Percentiles rank a stretch among this genome's conserved stretches.
phyloP scores from a whole-genome alignment of 2,113 vertebrate genomes.

The Rhadina sibilatrix region DNA sequence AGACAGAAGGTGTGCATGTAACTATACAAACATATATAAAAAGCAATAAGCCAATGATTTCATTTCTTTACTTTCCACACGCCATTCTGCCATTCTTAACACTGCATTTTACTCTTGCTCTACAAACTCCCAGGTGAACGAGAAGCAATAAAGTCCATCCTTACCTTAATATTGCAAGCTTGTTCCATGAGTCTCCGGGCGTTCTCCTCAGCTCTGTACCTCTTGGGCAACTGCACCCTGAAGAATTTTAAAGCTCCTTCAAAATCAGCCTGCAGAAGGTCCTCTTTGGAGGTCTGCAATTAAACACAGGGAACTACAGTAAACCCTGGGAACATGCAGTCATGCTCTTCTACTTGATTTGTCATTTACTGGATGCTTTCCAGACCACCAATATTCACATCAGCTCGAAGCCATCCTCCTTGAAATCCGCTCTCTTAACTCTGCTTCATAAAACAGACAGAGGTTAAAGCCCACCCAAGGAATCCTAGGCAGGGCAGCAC shows the following conservation, averaged over 20 bases:
- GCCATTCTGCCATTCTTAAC: not conserved
- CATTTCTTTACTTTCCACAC: not conserved
- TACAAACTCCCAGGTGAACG: not conserved
- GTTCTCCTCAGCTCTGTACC: slow-evolving; percentile 96
- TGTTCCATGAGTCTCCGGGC: slow-evolving; percentile 96
- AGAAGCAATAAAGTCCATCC: not conserved
- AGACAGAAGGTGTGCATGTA: not conserved
- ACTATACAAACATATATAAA: not conserved
- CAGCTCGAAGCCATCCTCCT: not conserved
- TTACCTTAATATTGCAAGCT: slow-evolving; percentile 98
- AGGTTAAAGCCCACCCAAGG: not conserved
- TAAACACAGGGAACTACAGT: slow-evolving; percentile 26
- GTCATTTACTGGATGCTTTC: not conserved
- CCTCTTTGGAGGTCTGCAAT: slow-evolving; percentile 95
- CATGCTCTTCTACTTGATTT: not conserved
- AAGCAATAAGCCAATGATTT: not conserved
- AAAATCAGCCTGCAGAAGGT: slow-evolving; percentile 96
- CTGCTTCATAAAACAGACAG: not conserved
- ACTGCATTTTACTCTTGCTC: not conserved
- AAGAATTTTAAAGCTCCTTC: slow-evolving; percentile 99
- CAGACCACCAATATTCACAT: not conserved
- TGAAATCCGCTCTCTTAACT: not conserved
- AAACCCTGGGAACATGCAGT: not conserved
- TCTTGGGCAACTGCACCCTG: slow-evolving; percentile 95
- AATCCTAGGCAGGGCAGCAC: not conserved